phyloP scores from a whole-genome alignment of 1,140 invertebrate genomes.

The Lepidostoma basale region DNA sequence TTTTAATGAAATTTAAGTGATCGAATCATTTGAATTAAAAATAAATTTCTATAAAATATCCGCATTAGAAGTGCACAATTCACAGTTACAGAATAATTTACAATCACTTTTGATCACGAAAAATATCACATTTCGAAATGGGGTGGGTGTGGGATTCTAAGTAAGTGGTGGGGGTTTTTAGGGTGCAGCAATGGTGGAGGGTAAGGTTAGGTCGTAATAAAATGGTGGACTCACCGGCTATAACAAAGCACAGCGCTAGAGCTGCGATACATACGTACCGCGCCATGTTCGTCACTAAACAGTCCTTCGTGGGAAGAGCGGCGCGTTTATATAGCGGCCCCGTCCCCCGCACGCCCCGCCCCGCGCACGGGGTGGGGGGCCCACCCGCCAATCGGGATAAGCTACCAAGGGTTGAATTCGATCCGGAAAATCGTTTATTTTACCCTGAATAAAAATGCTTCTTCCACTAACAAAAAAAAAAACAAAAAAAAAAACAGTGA shows the following conservation, averaged over 20 bases:
- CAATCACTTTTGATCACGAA: constrained; percentile 21
- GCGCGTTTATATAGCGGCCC: constrained; percentile 60
- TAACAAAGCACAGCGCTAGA: constrained; percentile 60
- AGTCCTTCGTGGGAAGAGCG: constrained; percentile 60
- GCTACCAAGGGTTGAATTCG: neutral
- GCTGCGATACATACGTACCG: constrained; percentile 62
- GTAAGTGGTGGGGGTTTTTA: neutral
- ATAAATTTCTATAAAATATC: neutral
- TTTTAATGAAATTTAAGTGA: neutral
- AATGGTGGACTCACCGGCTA: constrained; percentile 62
- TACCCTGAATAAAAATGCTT: too few relatives aligned
- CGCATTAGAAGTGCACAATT: neutral
- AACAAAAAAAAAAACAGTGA: too few relatives aligned
- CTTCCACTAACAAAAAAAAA: too few relatives aligned
- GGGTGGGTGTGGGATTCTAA: constrained; percentile 8
- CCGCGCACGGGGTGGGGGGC: neutral
- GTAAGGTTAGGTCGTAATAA: constrained; percentile 42
- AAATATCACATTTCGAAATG: neutral
- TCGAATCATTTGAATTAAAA: neutral
- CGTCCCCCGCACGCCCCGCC: constrained; percentile 58
- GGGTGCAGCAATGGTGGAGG: constrained; percentile 23
- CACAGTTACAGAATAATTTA: constrained; percentile 16
- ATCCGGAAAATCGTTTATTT: too few relatives aligned
- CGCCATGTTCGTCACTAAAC: constrained; percentile 66
- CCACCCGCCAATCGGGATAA: constrained; percentile 4